Percentiles rank a stretch among this genome's conserved stretches.
phyloP scores from a whole-genome alignment of 2,888 invertebrate genomes.

The Limulus polyphemus region DNA sequence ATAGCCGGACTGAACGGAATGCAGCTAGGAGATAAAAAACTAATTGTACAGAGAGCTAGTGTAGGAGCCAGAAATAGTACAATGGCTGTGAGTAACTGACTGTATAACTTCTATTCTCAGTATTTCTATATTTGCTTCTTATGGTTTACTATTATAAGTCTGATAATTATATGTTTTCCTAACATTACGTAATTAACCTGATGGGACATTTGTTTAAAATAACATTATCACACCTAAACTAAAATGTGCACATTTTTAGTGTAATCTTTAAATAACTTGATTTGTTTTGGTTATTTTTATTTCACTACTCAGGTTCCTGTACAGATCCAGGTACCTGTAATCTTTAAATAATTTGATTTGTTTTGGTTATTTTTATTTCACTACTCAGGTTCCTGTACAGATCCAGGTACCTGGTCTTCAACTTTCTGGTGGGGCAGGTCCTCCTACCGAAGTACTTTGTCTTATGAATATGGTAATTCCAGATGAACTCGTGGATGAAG shows the following conservation, averaged over 20 bases:
- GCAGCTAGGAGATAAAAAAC: conserved; percentile 96
- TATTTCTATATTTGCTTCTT: too few relatives aligned
- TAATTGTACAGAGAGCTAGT: conserved; percentile 94
- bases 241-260: too few relatives aligned
- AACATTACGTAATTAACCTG: too few relatives aligned
- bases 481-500: conserved; percentile 90
- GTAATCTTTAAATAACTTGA: too few relatives aligned
- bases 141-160: conserved; percentile 1
- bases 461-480: conserved; percentile 94
- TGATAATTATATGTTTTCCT: too few relatives aligned
- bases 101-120: too few relatives aligned
- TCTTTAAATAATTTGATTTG: too few relatives aligned
- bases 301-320: conserved; percentile 65
- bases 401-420: conserved; percentile 94
- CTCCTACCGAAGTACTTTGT: conserved; percentile 80
- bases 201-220: too few relatives aligned
- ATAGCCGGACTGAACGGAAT: conserved; percentile 97
- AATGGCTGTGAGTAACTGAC: conserved; percentile 6
- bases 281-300: too few relatives aligned
- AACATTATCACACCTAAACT: too few relatives aligned
- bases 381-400: conserved; percentile 58
- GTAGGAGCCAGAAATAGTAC: conserved; percentile 78
- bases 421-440: conserved; percentile 66
- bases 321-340: conserved; percentile 78
- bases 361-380: too few relatives aligned